These are phyloP conservation scores for Corydoras maculifer DNA, from an alignment of 2,113 vertebrate species.

Conservation along the genomic window DNA sequence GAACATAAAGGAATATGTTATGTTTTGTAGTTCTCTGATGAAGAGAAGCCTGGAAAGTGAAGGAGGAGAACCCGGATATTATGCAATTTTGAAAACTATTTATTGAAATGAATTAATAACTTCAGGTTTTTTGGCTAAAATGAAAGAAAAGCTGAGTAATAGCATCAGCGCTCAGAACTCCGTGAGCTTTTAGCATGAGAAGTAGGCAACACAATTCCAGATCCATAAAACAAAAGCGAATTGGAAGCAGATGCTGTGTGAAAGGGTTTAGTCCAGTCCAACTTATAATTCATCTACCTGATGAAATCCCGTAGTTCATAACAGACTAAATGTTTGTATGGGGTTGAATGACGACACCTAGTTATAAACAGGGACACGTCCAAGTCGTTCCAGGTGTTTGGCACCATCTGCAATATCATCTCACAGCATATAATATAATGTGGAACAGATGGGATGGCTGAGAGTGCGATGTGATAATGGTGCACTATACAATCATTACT, in stretches of 20 bases:
- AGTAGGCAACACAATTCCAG: conserved; percentile 6
- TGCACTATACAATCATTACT: no score
- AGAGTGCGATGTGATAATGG: no score
- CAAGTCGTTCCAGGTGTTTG: conserved; percentile 7
- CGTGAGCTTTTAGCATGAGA: not conserved
- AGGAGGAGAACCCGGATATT: no score
- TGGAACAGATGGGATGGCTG: no score
- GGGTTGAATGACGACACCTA: not conserved
- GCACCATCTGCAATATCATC: not conserved
- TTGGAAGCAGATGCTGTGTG: conserved; percentile 7
- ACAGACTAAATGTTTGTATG: not conserved
- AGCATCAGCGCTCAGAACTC: not conserved
- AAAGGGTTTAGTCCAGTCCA: not conserved
- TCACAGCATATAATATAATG: no score
- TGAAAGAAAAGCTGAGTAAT: not conserved
- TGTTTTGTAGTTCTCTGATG: no score
- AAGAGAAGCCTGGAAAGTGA: no score
- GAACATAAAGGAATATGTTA: no score
- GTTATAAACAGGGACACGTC: not conserved
- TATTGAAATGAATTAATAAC: not conserved
- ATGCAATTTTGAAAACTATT: no score
- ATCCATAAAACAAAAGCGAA: conserved; percentile 6
- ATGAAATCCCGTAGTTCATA: not conserved
- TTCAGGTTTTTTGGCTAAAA: not conserved
- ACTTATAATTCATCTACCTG: not conserved